A percentile compares a stretch with the other conserved stretches of the same genome.
Evolutionary conservation across 2,888 invertebrate species (phyloP).

Genomic region (Machimus atricapillus): DNA sequence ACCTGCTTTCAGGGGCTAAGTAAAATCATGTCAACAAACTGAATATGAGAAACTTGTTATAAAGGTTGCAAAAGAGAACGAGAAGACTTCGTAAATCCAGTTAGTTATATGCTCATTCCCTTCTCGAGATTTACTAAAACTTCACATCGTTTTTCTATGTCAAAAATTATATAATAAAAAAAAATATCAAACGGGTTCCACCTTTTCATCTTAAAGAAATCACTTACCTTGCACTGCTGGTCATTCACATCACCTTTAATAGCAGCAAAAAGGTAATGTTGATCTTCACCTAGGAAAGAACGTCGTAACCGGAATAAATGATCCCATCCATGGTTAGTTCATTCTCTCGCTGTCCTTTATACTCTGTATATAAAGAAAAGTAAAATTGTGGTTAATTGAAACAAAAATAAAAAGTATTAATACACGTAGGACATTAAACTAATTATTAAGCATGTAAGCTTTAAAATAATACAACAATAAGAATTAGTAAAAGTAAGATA

Average conservation of each 20-base stretch:
- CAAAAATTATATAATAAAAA: not conserved
- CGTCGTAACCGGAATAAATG: not conserved
- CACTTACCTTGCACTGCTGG: not conserved
- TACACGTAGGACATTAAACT: not conserved
- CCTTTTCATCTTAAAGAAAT: not conserved
- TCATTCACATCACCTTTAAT: not conserved
- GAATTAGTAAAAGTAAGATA: not conserved
- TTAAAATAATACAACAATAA: not conserved
- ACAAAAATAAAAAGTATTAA: not conserved
- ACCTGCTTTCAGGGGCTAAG: not conserved
- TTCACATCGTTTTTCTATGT: not conserved
- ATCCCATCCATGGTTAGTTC: not conserved
- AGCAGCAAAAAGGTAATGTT: not conserved
- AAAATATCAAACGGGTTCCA: not conserved
- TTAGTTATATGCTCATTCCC: too few relatives aligned
- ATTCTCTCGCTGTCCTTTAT: not conserved
- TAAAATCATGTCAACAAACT: not conserved
- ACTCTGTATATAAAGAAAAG: not conserved
- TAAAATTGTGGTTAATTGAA: not conserved
- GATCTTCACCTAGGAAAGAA: not conserved
- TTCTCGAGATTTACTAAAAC: not conserved
- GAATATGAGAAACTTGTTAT: not conserved
- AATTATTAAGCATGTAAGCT: not conserved
- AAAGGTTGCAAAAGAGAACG: not conserved
- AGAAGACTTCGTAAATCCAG: not conserved